These are phyloP conservation scores for Capromys pilorides DNA, from an alignment of 2,797 vertebrate species.

Conservation along the genomic window DNA sequence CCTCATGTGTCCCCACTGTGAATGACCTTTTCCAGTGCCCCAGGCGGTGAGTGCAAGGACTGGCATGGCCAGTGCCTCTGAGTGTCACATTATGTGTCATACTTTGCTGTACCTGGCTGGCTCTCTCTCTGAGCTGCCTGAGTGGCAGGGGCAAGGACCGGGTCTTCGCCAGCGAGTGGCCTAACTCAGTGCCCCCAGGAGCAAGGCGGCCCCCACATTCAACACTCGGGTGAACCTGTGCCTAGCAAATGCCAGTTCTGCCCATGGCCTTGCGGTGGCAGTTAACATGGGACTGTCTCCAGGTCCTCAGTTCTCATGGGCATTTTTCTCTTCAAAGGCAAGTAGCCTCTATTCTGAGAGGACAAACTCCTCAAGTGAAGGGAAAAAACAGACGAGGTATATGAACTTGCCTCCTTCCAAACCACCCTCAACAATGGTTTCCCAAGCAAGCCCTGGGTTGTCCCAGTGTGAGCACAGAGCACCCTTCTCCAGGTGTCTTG, in stretches of 20 bases:
- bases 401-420: background rate
- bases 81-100: background rate
- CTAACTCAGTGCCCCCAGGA: background rate
- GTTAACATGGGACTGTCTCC: background rate
- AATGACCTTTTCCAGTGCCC: background rate
- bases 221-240: background rate
- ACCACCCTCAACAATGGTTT: background rate
- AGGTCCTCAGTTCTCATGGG: background rate
- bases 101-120: background rate
- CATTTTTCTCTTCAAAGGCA: background rate
- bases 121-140: background rate
- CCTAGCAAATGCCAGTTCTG: background rate
- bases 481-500: background rate
- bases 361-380: background rate
- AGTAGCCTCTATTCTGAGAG: slow-evolving; percentile 22
- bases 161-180: background rate
- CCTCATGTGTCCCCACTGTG: background rate
- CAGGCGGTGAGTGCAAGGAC: background rate
- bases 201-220: background rate
- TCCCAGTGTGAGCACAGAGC: background rate
- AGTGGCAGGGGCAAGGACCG: background rate
- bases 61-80: background rate
- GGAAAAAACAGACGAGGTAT: background rate
- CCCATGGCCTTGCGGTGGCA: background rate
- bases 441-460: background rate